A percentile compares a stretch with the other conserved stretches of the same genome.
phyloP scores from a whole-genome alignment of 2,888 invertebrate species.

The Marronus borbonicus region DNA sequence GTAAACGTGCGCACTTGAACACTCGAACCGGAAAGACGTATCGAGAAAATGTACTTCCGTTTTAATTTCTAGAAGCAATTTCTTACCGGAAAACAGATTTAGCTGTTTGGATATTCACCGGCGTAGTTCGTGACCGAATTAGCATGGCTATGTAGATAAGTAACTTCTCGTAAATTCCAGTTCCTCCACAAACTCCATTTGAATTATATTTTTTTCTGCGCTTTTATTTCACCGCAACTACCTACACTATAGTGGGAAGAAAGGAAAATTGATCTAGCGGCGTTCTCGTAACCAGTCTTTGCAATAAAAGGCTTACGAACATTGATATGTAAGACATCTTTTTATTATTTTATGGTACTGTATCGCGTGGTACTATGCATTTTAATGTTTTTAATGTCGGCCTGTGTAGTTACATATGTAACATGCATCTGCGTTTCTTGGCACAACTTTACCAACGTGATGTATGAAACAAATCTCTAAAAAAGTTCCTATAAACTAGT shows the following conservation, averaged over 20 bases:
- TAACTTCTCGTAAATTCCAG: constrained; percentile 11
- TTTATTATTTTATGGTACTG: too few species aligned
- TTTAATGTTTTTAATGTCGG: too few species aligned
- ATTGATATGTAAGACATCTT: too few species aligned
- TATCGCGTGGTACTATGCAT: too few species aligned
- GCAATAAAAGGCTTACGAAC: too few species aligned
- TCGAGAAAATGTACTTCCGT: constrained; percentile 31
- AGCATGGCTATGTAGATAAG: constrained; percentile 15
- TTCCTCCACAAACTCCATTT: constrained; percentile 11
- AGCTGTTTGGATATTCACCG: not conserved
- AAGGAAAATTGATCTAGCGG: too few species aligned
- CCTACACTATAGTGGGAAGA: not conserved
- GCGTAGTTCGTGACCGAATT: constrained; percentile 10
- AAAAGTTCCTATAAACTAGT: too few species aligned
- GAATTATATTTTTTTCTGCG: constrained; percentile 5
- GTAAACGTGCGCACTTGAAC: not conserved
- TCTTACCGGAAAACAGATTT: constrained; percentile 9
- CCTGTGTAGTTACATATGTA: too few species aligned
- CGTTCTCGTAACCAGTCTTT: too few species aligned
- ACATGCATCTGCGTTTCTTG: too few species aligned
- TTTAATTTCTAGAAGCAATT: constrained; percentile 3
- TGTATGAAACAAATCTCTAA: too few species aligned
- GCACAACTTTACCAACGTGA: too few species aligned
- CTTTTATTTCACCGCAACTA: not conserved
- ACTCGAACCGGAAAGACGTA: constrained; percentile 28